Percentiles rank a stretch among this genome's conserved stretches.
These are phyloP conservation scores for Ligdia adustata DNA, from an alignment of 2,888 invertebrate species.

Conservation along the genomic window DNA sequence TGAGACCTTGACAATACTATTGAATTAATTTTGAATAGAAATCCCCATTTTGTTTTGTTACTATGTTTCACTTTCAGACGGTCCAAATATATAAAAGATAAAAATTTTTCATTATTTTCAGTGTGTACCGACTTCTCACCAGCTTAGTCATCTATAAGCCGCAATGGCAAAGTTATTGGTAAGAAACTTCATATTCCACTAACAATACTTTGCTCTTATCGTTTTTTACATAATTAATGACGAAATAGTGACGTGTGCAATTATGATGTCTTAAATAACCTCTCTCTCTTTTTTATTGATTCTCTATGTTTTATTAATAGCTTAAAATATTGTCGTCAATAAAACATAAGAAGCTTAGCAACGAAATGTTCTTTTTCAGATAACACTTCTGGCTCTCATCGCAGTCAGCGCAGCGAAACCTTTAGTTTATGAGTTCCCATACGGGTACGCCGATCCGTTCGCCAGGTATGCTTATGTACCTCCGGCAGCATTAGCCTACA, in stretches of 20 bases:
- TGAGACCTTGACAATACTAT: constrained; percentile 63
- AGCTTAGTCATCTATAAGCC: constrained; percentile 34
- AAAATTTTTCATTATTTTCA: constrained; percentile 47
- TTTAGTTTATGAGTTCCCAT: constrained; percentile 19
- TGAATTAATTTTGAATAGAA: constrained; percentile 59
- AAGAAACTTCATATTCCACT: constrained; percentile 41
- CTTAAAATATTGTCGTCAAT: no score
- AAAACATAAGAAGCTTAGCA: no score
- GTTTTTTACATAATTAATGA: no score
- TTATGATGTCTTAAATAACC: no score
- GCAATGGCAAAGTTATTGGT: constrained; percentile 55
- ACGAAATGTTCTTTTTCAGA: constrained; percentile 39
- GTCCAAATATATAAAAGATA: constrained; percentile 68
- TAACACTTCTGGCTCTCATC: constrained; percentile 47
- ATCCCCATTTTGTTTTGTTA: constrained; percentile 55
- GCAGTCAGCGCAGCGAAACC: constrained; percentile 53
- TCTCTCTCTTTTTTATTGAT: no score
- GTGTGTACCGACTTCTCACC: constrained; percentile 47
- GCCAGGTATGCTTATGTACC: no score
- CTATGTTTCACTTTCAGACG: constrained; percentile 50
- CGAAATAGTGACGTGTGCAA: no score
- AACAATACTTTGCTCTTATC: no score
- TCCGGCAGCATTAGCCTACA: neutral
- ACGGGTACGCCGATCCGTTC: no score
- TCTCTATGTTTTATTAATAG: no score